Conservation (phyloP, 2,888 invertebrate species). For the Limnephilus auricula region DNA sequence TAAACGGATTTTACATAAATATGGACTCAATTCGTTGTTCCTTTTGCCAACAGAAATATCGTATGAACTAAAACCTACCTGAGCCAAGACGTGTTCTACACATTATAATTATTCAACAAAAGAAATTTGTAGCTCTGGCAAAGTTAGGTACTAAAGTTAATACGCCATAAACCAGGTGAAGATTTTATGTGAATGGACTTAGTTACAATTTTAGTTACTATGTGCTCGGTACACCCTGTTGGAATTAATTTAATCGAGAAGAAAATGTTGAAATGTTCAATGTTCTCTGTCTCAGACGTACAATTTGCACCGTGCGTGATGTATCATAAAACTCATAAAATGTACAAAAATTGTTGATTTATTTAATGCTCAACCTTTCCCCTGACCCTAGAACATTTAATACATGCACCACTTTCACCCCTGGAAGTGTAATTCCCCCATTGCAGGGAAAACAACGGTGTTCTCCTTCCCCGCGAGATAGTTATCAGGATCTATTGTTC, state of each 20-base stretch:
- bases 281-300: background rate
- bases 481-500: background rate
- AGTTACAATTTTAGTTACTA: background rate
- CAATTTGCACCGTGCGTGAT: background rate
- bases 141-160: too few relatives aligned
- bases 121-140: too few relatives aligned
- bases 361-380: slow-evolving; percentile 5
- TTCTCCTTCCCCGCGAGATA: slow-evolving; percentile 14
- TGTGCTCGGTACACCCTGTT: background rate
- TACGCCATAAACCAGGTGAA: background rate
- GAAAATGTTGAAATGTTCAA: background rate
- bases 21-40: too few relatives aligned
- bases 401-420: slow-evolving; percentile 26
- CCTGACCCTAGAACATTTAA: background rate
- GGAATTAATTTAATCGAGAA: background rate
- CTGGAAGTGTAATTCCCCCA: background rate
- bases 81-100: background rate
- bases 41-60: too few relatives aligned
- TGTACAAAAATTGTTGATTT: background rate
- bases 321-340: background rate
- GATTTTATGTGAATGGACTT: background rate
- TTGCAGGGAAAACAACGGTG: background rate
- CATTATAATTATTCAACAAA: background rate
- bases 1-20: too few relatives aligned
- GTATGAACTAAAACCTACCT: too few relatives aligned